Evolutionary conservation across 2,113 vertebrate species (phyloP), one percentile per base, ranked within the genome.

Genomic region (Mustelus asterias): DNA sequence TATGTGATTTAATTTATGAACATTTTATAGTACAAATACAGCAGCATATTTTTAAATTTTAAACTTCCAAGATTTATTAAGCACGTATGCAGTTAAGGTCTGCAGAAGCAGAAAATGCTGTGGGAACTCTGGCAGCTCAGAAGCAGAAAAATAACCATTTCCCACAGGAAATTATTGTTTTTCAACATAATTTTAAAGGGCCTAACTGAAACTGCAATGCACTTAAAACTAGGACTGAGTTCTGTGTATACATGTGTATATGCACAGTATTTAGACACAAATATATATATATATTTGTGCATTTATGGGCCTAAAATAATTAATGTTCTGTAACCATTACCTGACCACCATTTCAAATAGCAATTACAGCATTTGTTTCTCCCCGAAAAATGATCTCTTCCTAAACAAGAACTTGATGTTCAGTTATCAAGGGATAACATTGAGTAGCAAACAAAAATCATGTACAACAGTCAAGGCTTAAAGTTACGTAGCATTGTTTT

Each of bases 341-440:
- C 93, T 44, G 93, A 94, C 69, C 41, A 94, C 22, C 94, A 95
- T 72, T 95, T 95, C 94, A 95, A 54, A 95, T 95, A 72, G 44
- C 54, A 90, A 60, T 54, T 90, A 33, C 58, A 60, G 88, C 94
- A 70, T 48, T 95, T 72, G 67, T 70, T 72, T 95, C 69, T 70
- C 44, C 94, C 24, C 69, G 69, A 95, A 95, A 95, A 95, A 95
- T 95, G 94, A 95, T 95, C 94, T 95, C 94, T 95, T 95, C 94
- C 94, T 29, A 33, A 70, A 76, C 67, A 95, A 95, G 69, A 67
- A 69, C 67, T 76, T 95, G 94, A 48, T 95, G 69, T 67, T 95
- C 13, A 72, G 44, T 69, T 44, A 76, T 26, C 5, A 41, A 48
- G 10, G 37, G 89, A 8, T 69, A 20, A 76, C 44, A 95, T 72